Evolutionary conservation across 1,140 invertebrate genomes (phyloP), one percentile per base, ranked within the genome.

Genomic region (Druon quercuslanigerum): DNA sequence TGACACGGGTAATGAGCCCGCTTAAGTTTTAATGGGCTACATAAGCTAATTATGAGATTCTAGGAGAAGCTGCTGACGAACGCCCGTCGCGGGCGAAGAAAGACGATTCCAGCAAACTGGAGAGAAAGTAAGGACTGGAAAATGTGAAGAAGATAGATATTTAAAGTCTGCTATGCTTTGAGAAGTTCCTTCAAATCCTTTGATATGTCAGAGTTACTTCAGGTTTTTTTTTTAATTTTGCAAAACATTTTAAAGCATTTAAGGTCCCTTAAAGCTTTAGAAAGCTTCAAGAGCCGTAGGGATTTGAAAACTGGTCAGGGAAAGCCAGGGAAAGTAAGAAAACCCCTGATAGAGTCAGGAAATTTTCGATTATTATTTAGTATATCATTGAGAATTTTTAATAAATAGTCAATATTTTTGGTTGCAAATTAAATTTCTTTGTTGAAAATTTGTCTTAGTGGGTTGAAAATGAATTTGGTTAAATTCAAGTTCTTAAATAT

Each of bases 21-120:
- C 79, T 87, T 75, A 88, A 87, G 79, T 86, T 89, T 89, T 87
- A 87, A 89, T 90, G 85, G 82, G 80, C 84, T 90, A 78, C 82
- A 86, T 86, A 84, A 87, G 83, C 84, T 87, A 88, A 90, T 89
- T 88, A 87, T 82, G 82, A 86, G 78, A 74, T 80, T 75, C 71
- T 74, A 81, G 72, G 73, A 79, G 78, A 81, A 79, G 72, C 70
- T 66, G 60, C 60, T 78, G 76, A 72, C 54, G 78, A 79, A 54
- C 72, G 71, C 50, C 71, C 66, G 40, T 78, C 77, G 74, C 51
- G 76, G 74, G 75, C 14, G 72, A 66, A 78, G 71, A 76, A 77
- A 74, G 73, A 70, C 51, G 71, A 76, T 50, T 56, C 76, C 71
- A 79, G 77, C 54, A 60, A 74, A 46, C 33, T 60, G n/a, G n/a